Conservation (phyloP, 2,888 invertebrate genomes). For the Galeopsomyia nigrocyanea region DNA sequence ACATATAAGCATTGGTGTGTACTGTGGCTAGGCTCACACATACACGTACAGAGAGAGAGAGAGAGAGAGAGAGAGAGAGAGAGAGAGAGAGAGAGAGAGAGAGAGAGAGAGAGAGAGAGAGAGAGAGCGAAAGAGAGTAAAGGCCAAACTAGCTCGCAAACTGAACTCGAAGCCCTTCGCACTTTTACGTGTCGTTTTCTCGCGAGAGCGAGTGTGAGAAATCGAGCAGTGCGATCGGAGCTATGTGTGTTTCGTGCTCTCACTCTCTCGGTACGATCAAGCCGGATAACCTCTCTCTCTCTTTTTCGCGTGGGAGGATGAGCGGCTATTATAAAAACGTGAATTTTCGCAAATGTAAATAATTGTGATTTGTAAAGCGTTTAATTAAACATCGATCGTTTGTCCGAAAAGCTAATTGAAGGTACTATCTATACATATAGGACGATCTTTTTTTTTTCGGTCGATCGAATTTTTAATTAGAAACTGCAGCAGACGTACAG, state of each 20-base stretch:
- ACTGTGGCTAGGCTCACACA: slow-evolving; percentile 14
- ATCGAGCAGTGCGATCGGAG: slow-evolving; percentile 67
- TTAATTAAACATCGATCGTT: too few species aligned
- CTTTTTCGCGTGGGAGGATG: not conserved
- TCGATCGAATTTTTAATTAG: too few species aligned
- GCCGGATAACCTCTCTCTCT: slow-evolving; percentile 10
- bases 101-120: slow-evolving; percentile 35
- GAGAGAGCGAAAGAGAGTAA: slow-evolving; percentile 33
- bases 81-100: slow-evolving; percentile 40
- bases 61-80: slow-evolving; percentile 47
- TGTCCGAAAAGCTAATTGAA: too few species aligned
- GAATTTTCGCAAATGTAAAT: too few species aligned
- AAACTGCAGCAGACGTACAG: too few species aligned
- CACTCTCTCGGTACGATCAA: slow-evolving; percentile 11
- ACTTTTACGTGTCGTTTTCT: slow-evolving; percentile 12
- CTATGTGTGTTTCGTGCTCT: slow-evolving; percentile 30
- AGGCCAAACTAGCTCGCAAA: too few species aligned
- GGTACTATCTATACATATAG: too few species aligned
- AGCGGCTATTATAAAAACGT: slow-evolving; percentile 9
- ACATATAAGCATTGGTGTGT: slow-evolving; percentile 3
- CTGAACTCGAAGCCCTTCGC: too few species aligned
- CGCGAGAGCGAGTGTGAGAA: slow-evolving; percentile 61
- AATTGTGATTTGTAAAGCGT: too few species aligned
- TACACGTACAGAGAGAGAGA: slow-evolving; percentile 29
- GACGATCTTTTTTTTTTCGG: too few species aligned